Evolutionary conservation across 2,797 vertebrate species (phyloP), one percentile per base, ranked within the genome.

Genomic region (Tiaroga cobitis): DNA sequence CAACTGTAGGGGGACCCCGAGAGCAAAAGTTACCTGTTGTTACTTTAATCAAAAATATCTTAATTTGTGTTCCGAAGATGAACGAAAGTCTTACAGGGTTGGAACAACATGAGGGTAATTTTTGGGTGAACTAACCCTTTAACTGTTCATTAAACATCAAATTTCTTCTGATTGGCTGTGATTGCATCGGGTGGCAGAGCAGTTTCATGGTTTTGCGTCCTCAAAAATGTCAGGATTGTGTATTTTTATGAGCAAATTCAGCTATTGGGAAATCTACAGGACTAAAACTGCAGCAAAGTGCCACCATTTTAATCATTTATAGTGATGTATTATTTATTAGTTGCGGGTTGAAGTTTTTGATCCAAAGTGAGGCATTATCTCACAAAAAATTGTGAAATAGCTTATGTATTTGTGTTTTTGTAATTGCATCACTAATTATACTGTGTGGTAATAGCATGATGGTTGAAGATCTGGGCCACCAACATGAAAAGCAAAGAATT

Each of bases 281-380:
- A 39, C 37, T 78, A 78, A 61, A 75, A 67, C 81, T 83, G 74
- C 56, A 67, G 72, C 72, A 83, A 76, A 83, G 82, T 83, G 18
- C 82, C 76, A 2, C 59, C 8, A 0, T 65, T 91, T 92, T 90
- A 95, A 93, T 93, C 87, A 93, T 93, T 93, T 92, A 93, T 93
- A 93, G 90, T 81, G 84, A 93, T 91, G 90, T 91, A 93, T 93
- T 92, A 94, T 95, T 93, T 89, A 94, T 91, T 92, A 91, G 91
- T 92, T 93, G 92, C 89, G 92, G 81, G 21, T 81, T 54, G 15
- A 81, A 67, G 46, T 63, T 80, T 68, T 82, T 34, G 18, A 59
- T 73, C 37, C 51, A 49, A 75, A 83, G 34, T 51, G 11, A 75
- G 73, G 56, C 43, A 49, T 54, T 77, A 61, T 84, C 49, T 51